Base-by-base conservation (phyloP, 2,888 invertebrate genomes). In the Lysandra bellargus region DNA sequence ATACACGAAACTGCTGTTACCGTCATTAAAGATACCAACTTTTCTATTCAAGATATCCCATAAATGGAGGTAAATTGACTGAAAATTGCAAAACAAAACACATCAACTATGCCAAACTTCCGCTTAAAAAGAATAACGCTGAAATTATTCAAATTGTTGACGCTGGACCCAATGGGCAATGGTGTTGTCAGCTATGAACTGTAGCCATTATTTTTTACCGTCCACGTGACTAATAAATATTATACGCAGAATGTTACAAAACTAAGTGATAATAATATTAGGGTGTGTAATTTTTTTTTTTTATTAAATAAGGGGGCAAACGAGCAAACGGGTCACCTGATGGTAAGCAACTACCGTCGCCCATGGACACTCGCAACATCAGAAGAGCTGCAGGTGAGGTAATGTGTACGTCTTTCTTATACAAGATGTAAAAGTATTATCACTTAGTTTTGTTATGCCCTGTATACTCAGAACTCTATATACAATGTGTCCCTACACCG, bases 141-240 rank as follows among this genome's bases (percentile, higher is more conserved):
- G 14, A 49, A 49, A 49, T 75, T 30, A 75, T 75, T 75, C 75
- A 75, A 49, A 75, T 75, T 23, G 75, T 53, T 75, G 23, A 74
- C 74, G 12, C 75, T 23, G 75, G 49, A 49, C 49, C 53, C 75
- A 14, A 30, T 4, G 75, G 30, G 14, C 75, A 14, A 30, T 4
- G 75, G 30, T 33, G 33, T 49, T 30, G 75, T 53, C 23, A 49
- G 75, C 75, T 49, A 49, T 75, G 44, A 75, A 75, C 30, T 53
- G 75, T 75, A 75, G 49, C 30, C 75, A 75, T 75, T 75, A 75
- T 49, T 53, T 49, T 75, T 69, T 33, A 37, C 69, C 33, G 69
- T 69, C 14, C 30, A 64, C 30, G 64, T 64, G 30, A 12, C 6
- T n/a, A n/a, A n/a, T n/a, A n/a, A 61, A 64, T 64, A 30, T 12